Evolutionary conservation across 2,113 vertebrate species (phyloP), one percentile per base, ranked within the genome.

Genomic region (Sula dactylatra): DNA sequence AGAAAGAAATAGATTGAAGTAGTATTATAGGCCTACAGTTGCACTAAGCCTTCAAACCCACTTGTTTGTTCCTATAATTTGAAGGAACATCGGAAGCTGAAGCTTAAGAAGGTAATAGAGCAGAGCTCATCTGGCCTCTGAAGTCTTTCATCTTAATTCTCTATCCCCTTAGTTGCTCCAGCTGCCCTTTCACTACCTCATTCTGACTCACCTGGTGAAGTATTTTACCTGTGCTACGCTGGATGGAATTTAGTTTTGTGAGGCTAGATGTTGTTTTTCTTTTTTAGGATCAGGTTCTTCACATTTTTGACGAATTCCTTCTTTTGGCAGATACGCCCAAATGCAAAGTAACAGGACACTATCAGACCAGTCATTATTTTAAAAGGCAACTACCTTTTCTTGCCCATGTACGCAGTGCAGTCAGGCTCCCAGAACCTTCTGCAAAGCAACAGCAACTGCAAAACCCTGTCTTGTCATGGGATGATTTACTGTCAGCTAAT

Each of bases 1-100:
- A 94, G 79, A 83, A 86, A 91, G 94, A 95, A 97, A 91, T 78
- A 97, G 96, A 98, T 97, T 81, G 77, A 97, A 94, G 97, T 18
- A 90, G 86, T 95, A 95, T 95, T 97, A 95, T n/a, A 96, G 90
- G 87, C 85, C 94, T 87, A 36, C 50, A 83, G 91, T 91, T 91
- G 79, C 72, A 85, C 66, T 97, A 95, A 97, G 95, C 94, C 97
- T 90, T 95, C 93, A 84, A 94, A 86, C 86, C 71, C 79, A 31
- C 18, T 86, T n/a, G 31, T 61, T 97, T 88, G 82, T 74, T 96
- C 95, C 95, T 96, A 10, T 97, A 94, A 97, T 96, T 97, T 94
- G 82, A 95, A 74, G 95, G 97, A 76, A 90, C 81, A 71, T 61
- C 79, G 88, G 98, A 98, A 98, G 93, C 86, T 88, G 90, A 94